These are phyloP conservation scores for Macrophya alboannulata DNA, from an alignment of 2,888 invertebrate genomes.

Conservation along the genomic window DNA sequence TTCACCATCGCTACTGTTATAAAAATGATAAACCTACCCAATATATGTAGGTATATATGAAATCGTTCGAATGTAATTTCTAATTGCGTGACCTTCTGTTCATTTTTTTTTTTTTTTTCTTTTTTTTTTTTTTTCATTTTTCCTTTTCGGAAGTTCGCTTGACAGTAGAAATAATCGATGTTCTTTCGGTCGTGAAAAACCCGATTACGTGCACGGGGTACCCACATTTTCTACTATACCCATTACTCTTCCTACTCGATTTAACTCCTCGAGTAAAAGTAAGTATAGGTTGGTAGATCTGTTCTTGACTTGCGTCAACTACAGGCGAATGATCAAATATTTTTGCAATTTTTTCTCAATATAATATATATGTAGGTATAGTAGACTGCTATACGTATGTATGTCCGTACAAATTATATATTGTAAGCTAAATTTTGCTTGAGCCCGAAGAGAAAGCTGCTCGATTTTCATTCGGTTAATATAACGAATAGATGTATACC, in stretches of 20 bases:
- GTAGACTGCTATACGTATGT: neutral
- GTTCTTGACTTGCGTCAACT: neutral
- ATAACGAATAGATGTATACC: neutral
- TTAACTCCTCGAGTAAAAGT: neutral
- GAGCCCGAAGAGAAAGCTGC: neutral
- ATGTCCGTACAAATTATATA: neutral
- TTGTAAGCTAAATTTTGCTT: neutral
- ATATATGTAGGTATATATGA: neutral
- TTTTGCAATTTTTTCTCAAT: neutral
- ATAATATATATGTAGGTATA: neutral
- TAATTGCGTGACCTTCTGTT: conserved; percentile 54
- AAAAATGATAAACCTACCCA: neutral
- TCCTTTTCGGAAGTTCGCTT: neutral
- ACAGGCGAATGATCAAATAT: neutral
- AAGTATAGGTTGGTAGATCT: neutral
- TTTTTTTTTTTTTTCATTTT: neutral
- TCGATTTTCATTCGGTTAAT: conserved; percentile 6
- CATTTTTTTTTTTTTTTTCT: conserved; percentile 43
- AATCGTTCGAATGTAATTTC: neutral
- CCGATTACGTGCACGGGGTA: conserved; percentile 17
- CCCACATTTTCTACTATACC: neutral
- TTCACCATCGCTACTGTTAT: neutral
- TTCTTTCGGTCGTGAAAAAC: conserved; percentile 12
- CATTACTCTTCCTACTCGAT: conserved; percentile 22
- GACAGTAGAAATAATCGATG: conserved; percentile 9